Percentiles rank a stretch among this genome's conserved stretches.
Conservation (phyloP, 1,140 invertebrate genomes). For the Notospermus geniculatus region DNA sequence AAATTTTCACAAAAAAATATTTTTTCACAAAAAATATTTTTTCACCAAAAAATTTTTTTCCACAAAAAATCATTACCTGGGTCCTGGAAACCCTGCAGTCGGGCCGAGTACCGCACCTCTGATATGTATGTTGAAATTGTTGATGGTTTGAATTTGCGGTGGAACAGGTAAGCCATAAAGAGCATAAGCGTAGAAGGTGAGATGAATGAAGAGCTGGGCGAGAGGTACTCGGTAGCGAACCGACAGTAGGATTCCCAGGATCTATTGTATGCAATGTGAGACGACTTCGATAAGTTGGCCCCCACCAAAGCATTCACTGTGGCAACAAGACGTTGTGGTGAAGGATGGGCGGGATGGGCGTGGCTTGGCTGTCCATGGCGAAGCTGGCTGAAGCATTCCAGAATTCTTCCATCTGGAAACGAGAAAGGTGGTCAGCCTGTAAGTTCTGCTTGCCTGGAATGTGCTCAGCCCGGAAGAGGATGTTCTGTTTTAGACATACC, state of each 20-base stretch:
- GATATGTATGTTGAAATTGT: too few relatives aligned
- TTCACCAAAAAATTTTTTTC: neutral
- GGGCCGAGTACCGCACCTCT: too few relatives aligned
- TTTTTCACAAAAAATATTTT: too few relatives aligned
- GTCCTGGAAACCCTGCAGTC: neutral
- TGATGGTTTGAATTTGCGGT: too few relatives aligned
- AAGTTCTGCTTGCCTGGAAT: neutral
- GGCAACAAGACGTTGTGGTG: neutral
- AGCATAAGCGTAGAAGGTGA: too few relatives aligned
- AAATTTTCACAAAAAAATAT: too few relatives aligned
- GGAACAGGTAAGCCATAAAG: too few relatives aligned
- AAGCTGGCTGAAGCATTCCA: neutral
- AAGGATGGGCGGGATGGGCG: neutral
- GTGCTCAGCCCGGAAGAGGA: slow-evolving; percentile 5
- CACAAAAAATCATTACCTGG: neutral
- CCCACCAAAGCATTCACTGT: neutral
- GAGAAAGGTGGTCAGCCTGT: neutral
- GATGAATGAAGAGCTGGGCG: too few relatives aligned
- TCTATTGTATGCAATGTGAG: neutral
- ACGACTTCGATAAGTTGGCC: neutral
- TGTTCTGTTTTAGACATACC: neutral
- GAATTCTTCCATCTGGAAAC: slow-evolving; percentile 1
- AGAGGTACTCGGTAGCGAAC: neutral
- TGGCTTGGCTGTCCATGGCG: neutral
- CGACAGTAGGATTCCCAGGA: neutral